Evolutionary conservation across 2,797 vertebrate species (phyloP), one percentile per base, ranked within the genome.

Genomic region (Esox masquinongy): DNA sequence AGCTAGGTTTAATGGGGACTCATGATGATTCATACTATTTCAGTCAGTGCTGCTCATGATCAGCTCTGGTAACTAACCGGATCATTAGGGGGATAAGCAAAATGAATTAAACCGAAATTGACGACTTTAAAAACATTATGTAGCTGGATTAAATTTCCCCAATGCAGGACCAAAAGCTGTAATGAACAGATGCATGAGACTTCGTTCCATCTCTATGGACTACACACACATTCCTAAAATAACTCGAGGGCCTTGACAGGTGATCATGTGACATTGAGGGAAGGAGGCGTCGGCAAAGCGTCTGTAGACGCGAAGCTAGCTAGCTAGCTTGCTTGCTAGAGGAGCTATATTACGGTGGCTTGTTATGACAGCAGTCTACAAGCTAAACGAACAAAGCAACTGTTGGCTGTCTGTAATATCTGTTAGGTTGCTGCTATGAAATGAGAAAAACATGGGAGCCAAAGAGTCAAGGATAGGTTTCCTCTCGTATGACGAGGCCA

Each of bases 391-490:
- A 56, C 70, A 51, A 70, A 70, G 47, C 68, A 49, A 43, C 14
- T 19, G 11, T 15, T 16, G 29, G 26, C 15, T 51, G 49, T 43
- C 49, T 29, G 29, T 56, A 17, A 71, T 29, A 71, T 71, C 8
- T 29, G 49, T 74, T 47, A 29, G 29, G 24, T n/a, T 51, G 49
- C 49, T 19, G 70, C 50, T 53, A 53, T 94, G 93, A 90, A 91
- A 90, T 94, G 93, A 94, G 78, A 84, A 86, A 85, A 89, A 83
- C 76, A 95, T 95, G 94, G 94, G 94, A 84, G 93, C 94, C 89
- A 95, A 95, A 91, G 94, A 95, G 92, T 95, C 94, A 87, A 91
- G 94, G 90, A 94, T 95, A 88, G 93, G 94, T 81, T 95, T 95
- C 90, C 93, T 95, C 82, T 92, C 90, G 85, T 94, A 95, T 87